These are phyloP conservation scores for Cichladusa arquata DNA, from an alignment of 2,113 vertebrate genomes.

Conservation along the genomic window DNA sequence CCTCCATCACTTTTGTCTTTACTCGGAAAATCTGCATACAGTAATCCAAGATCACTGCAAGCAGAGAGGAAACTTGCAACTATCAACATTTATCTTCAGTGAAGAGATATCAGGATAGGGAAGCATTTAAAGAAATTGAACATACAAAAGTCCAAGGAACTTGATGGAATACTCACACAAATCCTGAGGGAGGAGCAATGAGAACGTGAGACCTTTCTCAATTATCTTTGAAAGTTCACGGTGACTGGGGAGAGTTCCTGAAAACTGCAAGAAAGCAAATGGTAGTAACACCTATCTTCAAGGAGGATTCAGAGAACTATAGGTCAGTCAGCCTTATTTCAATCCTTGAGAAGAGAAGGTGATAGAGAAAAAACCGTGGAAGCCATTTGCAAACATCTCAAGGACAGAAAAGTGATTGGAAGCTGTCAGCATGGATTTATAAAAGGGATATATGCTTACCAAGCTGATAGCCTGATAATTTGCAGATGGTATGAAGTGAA, in stretches of 20 bases:
- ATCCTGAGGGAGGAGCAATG: not conserved
- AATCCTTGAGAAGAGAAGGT: not conserved
- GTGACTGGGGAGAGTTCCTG: not conserved
- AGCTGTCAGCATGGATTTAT: not conserved
- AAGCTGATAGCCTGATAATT: not conserved
- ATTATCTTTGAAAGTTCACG: not conserved
- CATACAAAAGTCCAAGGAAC: not conserved
- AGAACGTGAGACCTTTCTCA: not conserved
- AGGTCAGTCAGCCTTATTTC: not conserved
- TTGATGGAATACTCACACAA: accelerated
- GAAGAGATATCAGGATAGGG: not conserved
- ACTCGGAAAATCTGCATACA: not conserved
- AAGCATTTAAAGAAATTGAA: not conserved
- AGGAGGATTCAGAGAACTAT: not conserved
- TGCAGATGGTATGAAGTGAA: not conserved
- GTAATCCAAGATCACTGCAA: not conserved
- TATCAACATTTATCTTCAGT: not conserved
- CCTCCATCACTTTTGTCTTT: not conserved
- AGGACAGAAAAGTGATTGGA: not conserved
- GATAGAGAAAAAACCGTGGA: not conserved
- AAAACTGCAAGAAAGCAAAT: not conserved
- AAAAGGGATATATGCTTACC: not conserved
- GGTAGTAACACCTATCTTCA: not conserved
- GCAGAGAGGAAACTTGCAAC: not conserved
- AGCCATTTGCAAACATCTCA: not conserved